Conservation (phyloP, 2,113 vertebrate genomes). For the Deroptyus accipitrinus region DNA sequence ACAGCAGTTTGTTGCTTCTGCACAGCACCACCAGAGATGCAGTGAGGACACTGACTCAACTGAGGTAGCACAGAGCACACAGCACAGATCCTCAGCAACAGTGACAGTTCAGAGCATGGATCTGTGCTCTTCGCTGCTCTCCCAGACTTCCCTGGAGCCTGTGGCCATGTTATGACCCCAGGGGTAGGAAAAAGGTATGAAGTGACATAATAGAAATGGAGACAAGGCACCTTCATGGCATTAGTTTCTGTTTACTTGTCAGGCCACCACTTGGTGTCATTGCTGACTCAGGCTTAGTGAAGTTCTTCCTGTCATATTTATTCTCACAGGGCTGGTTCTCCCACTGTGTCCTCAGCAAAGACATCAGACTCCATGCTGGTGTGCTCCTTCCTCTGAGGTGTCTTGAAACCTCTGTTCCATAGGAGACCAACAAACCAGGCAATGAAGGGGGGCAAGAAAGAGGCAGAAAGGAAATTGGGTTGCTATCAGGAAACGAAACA, state of each 20-base stretch:
- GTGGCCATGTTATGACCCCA: conserved; percentile 73
- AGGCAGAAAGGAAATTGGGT: neutral
- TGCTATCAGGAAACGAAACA: neutral
- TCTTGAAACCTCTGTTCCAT: conserved; percentile 76
- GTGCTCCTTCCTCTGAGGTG: conserved; percentile 62
- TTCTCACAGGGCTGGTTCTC: conserved; percentile 4
- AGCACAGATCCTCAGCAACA: conserved; percentile 55
- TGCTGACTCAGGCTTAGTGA: neutral
- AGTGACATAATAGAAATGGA: neutral
- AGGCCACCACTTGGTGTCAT: conserved; percentile 39
- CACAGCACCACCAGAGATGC: neutral
- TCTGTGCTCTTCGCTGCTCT: conserved; percentile 47
- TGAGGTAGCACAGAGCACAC: conserved; percentile 69
- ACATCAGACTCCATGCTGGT: conserved; percentile 51
- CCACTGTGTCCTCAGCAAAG: conserved; percentile 60
- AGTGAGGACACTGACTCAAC: conserved; percentile 60
- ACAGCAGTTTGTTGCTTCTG: neutral
- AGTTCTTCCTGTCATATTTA: neutral
- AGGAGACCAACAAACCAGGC: conserved; percentile 75
- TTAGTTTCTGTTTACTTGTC: neutral
- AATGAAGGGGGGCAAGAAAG: conserved; percentile 63
- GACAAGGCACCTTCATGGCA: neutral
- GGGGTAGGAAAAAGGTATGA: neutral
- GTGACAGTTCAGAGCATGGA: conserved; percentile 51
- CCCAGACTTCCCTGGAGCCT: conserved; percentile 62